Evolutionary conservation across 2,113 vertebrate genomes (phyloP), one percentile per base, ranked within the genome.

Genomic region (Calyptomena viridis): DNA sequence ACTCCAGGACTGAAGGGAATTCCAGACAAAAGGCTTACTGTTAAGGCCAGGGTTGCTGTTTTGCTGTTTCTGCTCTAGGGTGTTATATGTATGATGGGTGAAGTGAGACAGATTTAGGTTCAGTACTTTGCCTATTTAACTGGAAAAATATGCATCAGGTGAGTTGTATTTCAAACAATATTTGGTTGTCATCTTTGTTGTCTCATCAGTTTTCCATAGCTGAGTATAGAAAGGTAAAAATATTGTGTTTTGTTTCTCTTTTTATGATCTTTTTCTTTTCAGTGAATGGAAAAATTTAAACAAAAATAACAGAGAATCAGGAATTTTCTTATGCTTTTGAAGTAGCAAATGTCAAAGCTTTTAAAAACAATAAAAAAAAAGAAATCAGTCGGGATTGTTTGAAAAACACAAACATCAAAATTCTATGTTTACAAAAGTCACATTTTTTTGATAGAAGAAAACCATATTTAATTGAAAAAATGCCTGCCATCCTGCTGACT

Each of bases 361-460:
- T 81, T 17, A 46, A 86, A 92, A 37, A 39, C 24, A 50, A 23
- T 31, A 8, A 77, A 47, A 63, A 47, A 63, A 75, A 47, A 37
- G 0, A 49, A 66, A 69, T 73, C 50, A 20, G 4, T 67, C 74
- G 14, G 72, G 16, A 47, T 77, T 96, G 27, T 69, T 94, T 91
- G 88, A 93, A 95, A 74, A 30, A 2, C 37, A 52, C 24, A 77
- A 88, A 77, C 46, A 63, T 79, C 72, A 77, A 91, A 90, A 69
- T 21, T 50, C n/a, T 49, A 0, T 92, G 59, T 92, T 93, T 77
- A 94, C 59, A 76, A 68, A 95, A 91, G 40, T 79, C 33, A 62
- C 9, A 35, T 59, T 94, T 96, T 94, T 95, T 87, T 83, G 30
- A 74, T 83, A 53, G 58, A 89, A 89, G 74, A 74, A 90, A 95